A percentile compares a stretch with the other conserved stretches of the same genome.
These are phyloP conservation scores for Platyrinchus mystaceus DNA, from an alignment of 2,797 vertebrate species.

Conservation along the genomic window DNA sequence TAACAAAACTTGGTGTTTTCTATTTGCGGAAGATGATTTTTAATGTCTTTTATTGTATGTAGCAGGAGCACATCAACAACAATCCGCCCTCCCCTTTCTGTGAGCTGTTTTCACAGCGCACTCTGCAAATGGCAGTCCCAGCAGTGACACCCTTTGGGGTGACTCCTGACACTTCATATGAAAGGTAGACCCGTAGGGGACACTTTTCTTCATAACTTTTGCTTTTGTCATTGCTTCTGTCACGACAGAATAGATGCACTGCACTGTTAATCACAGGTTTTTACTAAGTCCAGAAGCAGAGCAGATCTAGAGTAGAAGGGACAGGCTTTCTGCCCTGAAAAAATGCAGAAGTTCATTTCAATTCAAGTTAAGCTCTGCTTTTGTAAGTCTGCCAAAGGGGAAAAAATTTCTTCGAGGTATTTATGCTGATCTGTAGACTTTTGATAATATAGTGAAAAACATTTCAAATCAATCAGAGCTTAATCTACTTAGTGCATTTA, in stretches of 20 bases:
- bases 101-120: neutral
- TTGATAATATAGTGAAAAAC: constrained; percentile 51
- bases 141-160: neutral
- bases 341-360: constrained; percentile 53
- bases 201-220: neutral
- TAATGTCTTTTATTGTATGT: neutral
- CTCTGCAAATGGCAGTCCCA: neutral
- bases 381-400: constrained; percentile 54
- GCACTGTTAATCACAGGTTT: constrained; percentile 16
- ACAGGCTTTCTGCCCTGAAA: constrained; percentile 41
- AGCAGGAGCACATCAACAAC: neutral
- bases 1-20: neutral
- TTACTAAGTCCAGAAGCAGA: neutral
- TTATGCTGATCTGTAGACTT: constrained; percentile 59
- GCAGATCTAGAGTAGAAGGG: constrained; percentile 34
- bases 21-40: neutral
- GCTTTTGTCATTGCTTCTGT: neutral
- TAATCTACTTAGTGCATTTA: constrained; percentile 61
- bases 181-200: neutral
- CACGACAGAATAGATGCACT: neutral
- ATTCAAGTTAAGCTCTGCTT: constrained; percentile 57
- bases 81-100: accelerated
- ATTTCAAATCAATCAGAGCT: constrained; percentile 61
- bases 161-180: neutral
- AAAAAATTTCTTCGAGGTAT: constrained; percentile 57